A percentile compares a stretch with the other conserved stretches of the same genome.
Evolutionary conservation across 2,113 vertebrate genomes (phyloP).

Genomic region (Periophthalmus modestus): DNA sequence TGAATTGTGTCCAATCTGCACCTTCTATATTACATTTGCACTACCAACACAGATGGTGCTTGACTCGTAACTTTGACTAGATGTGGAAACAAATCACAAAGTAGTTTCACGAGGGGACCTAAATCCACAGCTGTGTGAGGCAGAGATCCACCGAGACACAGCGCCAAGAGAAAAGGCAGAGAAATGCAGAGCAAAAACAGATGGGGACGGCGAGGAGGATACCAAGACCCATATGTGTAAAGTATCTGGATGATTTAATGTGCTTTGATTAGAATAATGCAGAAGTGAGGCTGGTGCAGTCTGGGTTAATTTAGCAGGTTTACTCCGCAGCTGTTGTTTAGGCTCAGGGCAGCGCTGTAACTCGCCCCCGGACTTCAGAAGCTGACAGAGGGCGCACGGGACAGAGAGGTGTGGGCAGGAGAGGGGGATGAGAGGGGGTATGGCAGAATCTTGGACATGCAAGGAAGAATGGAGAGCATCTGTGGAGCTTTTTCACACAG

Average conservation of each 20-base stretch:
- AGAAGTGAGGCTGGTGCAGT: slow-evolving; percentile 69
- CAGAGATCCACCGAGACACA: slow-evolving; percentile 42
- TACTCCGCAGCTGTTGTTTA: slow-evolving; percentile 76
- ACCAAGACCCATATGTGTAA: slow-evolving; percentile 78
- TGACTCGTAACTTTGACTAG: slow-evolving; percentile 34
- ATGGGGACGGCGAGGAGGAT: slow-evolving; percentile 72
- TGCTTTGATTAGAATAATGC: slow-evolving; percentile 81
- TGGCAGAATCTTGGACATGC: slow-evolving; percentile 4
- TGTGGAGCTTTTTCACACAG: not conserved
- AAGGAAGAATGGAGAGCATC: not conserved
- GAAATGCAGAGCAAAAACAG: slow-evolving; percentile 63
- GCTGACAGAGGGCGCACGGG: slow-evolving; percentile 49
- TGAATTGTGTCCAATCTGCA: slow-evolving; percentile 16
- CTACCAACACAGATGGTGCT: slow-evolving; percentile 30
- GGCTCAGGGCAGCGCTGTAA: slow-evolving; percentile 46
- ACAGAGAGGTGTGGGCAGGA: slow-evolving; percentile 10
- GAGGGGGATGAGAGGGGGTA: not conserved
- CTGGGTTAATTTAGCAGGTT: slow-evolving; percentile 75
- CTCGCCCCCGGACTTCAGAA: slow-evolving; percentile 52
- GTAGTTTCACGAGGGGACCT: slow-evolving; percentile 37
- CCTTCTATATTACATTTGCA: slow-evolving; percentile 25
- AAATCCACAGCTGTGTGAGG: slow-evolving; percentile 47
- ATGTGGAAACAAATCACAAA: slow-evolving; percentile 45
- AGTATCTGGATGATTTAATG: slow-evolving; percentile 77
- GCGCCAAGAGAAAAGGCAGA: slow-evolving; percentile 26